phyloP scores from a whole-genome alignment of 2,797 vertebrate genomes.

The Myoxocephalus aenaeus region DNA sequence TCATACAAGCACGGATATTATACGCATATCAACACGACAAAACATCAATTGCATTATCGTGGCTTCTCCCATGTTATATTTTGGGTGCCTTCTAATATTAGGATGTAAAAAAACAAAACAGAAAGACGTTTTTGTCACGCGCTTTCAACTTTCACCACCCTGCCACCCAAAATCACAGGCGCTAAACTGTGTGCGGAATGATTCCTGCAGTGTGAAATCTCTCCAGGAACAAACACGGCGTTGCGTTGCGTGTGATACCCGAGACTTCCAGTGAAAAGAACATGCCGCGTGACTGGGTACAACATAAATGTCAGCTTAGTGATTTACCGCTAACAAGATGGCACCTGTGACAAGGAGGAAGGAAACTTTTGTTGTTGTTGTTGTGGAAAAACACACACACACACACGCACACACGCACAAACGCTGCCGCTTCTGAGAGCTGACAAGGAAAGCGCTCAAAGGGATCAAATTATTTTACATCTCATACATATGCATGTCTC shows the following conservation, averaged over 20 bases:
- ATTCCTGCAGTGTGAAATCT: constrained; percentile 49
- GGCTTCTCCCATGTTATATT: constrained; percentile 22
- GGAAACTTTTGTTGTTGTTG: constrained; percentile 79
- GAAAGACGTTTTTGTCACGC: constrained; percentile 39
- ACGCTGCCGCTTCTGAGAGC: constrained; percentile 69
- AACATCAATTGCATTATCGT: neutral
- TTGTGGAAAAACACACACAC: constrained; percentile 63
- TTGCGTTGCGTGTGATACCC: constrained; percentile 56
- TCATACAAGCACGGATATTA: neutral
- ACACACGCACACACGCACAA: constrained; percentile 43
- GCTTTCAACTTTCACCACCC: constrained; percentile 34
- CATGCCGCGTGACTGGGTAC: constrained; percentile 67
- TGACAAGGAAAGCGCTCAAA: constrained; percentile 79
- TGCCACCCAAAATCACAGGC: constrained; percentile 42
- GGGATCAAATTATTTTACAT: constrained; percentile 77
- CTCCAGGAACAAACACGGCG: constrained; percentile 65
- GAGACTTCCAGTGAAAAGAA: constrained; percentile 57
- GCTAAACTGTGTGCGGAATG: constrained; percentile 55
- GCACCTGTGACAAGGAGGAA: constrained; percentile 75
- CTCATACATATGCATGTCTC: constrained; percentile 82
- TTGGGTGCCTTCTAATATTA: constrained; percentile 45
- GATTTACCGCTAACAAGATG: constrained; percentile 82
- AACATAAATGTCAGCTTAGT: constrained; percentile 76
- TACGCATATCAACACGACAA: neutral
- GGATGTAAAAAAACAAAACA: constrained; percentile 4